phyloP scores from a whole-genome alignment of 2,113 vertebrate genomes.

The Antechinus flavipes region DNA sequence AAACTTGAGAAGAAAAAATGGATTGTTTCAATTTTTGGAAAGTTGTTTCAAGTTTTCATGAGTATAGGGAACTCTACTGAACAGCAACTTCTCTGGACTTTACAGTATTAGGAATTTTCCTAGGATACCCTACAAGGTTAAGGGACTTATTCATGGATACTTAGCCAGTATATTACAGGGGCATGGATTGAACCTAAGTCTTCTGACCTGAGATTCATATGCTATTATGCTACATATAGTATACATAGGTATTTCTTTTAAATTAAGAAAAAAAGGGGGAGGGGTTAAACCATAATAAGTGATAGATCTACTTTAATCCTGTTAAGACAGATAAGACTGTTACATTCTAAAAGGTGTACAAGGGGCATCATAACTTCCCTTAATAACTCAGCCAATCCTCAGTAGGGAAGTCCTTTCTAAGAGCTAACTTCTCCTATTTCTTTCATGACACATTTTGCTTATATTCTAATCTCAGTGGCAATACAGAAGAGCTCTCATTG shows the following conservation, averaged over 20 bases:
- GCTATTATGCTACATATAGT: not conserved
- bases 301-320: not conserved
- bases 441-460: not conserved
- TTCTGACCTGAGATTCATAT: not conserved
- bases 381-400: not conserved
- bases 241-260: not conserved
- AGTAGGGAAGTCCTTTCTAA: not conserved
- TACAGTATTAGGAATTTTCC: not conserved
- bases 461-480: not conserved
- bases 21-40: not conserved
- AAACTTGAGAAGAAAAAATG: not conserved
- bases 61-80: not conserved
- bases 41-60: not conserved
- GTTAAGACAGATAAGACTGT: not conserved
- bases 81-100: not conserved
- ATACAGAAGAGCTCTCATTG: not conserved
- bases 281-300: not conserved
- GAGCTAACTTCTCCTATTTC: not conserved
- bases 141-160: not conserved
- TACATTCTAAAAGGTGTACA: not conserved
- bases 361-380: not conserved
- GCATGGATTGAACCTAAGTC: not conserved
- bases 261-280: not conserved
- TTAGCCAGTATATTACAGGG: not conserved
- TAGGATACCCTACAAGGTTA: not conserved